Evolutionary conservation across 2,797 vertebrate genomes (phyloP).

Genomic region (Alauda arvensis): DNA sequence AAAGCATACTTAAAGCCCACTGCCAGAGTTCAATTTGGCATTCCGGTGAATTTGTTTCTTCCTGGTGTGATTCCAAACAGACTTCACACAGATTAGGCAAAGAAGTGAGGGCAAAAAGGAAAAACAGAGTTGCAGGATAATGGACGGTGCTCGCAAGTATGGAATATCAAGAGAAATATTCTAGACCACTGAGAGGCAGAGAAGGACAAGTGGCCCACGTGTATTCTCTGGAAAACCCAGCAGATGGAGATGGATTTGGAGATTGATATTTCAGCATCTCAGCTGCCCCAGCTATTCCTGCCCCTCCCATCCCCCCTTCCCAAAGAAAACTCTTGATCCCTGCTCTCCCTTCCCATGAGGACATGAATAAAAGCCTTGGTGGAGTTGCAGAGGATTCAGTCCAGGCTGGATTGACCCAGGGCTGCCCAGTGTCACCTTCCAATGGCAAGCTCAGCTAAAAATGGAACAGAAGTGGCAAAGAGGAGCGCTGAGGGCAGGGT

Average conservation of each 20-base stretch:
- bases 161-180: slow-evolving; percentile 23
- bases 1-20: not conserved
- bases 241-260: not conserved
- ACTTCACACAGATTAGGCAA: slow-evolving; percentile 45
- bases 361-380: not conserved
- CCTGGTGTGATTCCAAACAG: slow-evolving; percentile 1
- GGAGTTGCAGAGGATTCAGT: not conserved
- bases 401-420: not conserved
- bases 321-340: not conserved
- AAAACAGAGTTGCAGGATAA: slow-evolving; percentile 11
- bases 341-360: too few species aligned
- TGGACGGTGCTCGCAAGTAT: slow-evolving; percentile 61
- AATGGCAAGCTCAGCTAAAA: not conserved
- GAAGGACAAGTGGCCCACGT: slow-evolving; percentile 72
- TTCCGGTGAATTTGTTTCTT: not conserved
- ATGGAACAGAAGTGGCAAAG: not conserved
- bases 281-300: not conserved
- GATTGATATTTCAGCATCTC: not conserved
- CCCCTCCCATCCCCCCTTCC: not conserved
- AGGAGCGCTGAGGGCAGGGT: not conserved
- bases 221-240: slow-evolving; percentile 65
- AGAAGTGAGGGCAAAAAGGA: not conserved
- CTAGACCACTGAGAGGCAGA: slow-evolving; percentile 71
- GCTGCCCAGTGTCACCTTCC: not conserved
- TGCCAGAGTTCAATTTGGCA: not conserved